Evolutionary conservation across 2,888 invertebrate genomes (phyloP), one percentile per base, ranked within the genome.

Genomic region (Netelia virgata): DNA sequence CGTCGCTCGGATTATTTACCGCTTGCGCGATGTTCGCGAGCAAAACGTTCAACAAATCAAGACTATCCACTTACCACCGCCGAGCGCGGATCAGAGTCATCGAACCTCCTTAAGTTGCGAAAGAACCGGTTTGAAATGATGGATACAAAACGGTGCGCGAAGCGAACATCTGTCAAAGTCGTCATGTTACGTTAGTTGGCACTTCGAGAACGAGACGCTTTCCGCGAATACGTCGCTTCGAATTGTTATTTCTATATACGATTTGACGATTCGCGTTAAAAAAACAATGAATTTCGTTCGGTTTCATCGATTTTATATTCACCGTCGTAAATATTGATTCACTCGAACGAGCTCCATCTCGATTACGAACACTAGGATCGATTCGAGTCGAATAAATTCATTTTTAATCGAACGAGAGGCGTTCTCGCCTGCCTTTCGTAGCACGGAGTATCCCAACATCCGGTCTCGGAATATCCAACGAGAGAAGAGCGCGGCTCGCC

Each of bases 391-490:
- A 57, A n/a, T 14, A 69, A 36, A 18, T 11, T 59, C 59, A 47
- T 64, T 23, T 74, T 18, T 74, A 23, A 20, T 55, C 76, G 72
- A 80, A 69, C 23, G 28, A 69, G 70, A 57, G 43, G 61, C 76
- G 63, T 69, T 82, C 68, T 64, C 82, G 75, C 82, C 70, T 66
- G 78, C 59, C 59, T 41, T 66, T 18, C 11, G 59, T 73, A 77
- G 50, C 43, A 59, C 47, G 78, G 61, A 36, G 59, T 57, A 36
- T 82, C 81, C 84, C 79, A 77, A 88, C 83, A 86, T 86, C 86
- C 83, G 81, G 82, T 73, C 72, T 68, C 47, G 55, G 57, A 70
- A 50, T 43, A 59, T 68, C 66, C 55, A 64, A 50, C 78, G 82
- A 73, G 85, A 77, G 63, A 59, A 76, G 82, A 83, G 75, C 36